Evolutionary conservation across 2,797 vertebrate species (phyloP).

Genomic region (Melanotaenia pygmaea): DNA sequence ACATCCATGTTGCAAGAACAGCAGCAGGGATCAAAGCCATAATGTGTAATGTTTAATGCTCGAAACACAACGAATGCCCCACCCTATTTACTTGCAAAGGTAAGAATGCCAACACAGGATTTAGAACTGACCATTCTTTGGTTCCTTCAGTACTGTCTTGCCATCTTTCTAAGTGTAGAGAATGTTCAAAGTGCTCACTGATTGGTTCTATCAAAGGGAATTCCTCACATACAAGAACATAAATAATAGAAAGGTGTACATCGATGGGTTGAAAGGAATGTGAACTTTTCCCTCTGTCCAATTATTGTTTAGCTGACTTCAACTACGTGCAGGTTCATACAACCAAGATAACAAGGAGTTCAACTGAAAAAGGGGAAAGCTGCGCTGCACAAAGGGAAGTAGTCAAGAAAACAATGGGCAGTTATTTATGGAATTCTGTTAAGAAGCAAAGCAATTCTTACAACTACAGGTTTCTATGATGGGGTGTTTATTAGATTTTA

Average conservation of each 20-base stretch:
- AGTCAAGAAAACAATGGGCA: slow-evolving; percentile 50
- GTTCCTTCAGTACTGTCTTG: slow-evolving; percentile 53
- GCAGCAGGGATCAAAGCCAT: slow-evolving; percentile 37
- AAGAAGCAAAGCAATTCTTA: slow-evolving; percentile 45
- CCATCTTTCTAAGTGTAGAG: slow-evolving; percentile 59
- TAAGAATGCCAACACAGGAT: slow-evolving; percentile 27
- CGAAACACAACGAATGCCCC: background rate
- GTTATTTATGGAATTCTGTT: slow-evolving; percentile 52
- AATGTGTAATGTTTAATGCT: slow-evolving; percentile 7
- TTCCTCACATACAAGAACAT: slow-evolving; percentile 78
- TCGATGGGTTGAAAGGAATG: slow-evolving; percentile 71
- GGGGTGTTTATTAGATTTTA: slow-evolving; percentile 38
- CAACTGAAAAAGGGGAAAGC: slow-evolving; percentile 52
- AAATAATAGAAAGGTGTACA: slow-evolving; percentile 82
- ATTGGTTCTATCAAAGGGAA: slow-evolving; percentile 81
- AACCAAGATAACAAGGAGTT: slow-evolving; percentile 81
- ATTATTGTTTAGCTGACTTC: slow-evolving; percentile 86
- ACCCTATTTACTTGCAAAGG: slow-evolving; percentile 2
- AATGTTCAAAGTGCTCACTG: slow-evolving; percentile 70
- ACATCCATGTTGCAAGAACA: slow-evolving; percentile 10
- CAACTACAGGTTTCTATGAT: slow-evolving; percentile 48
- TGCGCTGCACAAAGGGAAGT: slow-evolving; percentile 45
- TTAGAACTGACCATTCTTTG: slow-evolving; percentile 39
- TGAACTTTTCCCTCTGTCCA: slow-evolving; percentile 83
- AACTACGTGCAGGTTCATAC: slow-evolving; percentile 70